Conservation (phyloP, 2,888 invertebrate species). For the Cephonodes hylas region DNA sequence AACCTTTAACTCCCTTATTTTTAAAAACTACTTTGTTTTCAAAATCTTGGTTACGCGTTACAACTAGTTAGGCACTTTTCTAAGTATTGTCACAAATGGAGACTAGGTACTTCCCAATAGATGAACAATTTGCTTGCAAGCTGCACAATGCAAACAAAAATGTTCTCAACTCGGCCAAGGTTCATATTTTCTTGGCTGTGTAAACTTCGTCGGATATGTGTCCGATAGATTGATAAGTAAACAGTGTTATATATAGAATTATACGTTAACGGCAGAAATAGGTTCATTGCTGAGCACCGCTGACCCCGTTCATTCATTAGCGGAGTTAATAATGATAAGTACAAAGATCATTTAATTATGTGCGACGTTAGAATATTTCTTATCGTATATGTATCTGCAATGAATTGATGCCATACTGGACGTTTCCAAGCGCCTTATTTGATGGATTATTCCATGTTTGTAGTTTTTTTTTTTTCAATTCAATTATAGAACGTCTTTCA, state of each 20-base stretch:
- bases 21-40: too few species aligned
- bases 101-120: too few species aligned
- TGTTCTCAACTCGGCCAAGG: neutral
- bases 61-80: too few species aligned
- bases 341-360: neutral
- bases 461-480: too few species aligned
- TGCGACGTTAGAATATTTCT: neutral
- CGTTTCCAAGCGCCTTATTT: neutral
- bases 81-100: too few species aligned
- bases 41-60: too few species aligned
- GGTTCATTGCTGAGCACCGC: neutral
- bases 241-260: neutral
- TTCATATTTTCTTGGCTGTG: neutral
- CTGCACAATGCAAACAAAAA: too few species aligned
- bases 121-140: too few species aligned
- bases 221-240: neutral
- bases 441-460: neutral
- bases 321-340: neutral
- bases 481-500: too few species aligned
- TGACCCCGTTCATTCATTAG: constrained; percentile 1
- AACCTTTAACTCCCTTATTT: too few species aligned
- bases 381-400: neutral
- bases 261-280: neutral
- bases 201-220: neutral
- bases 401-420: neutral